Percentiles rank a stretch among this genome's conserved stretches.
phyloP scores from a whole-genome alignment of 2,888 invertebrate species.

The Synergus laeviventris region DNA sequence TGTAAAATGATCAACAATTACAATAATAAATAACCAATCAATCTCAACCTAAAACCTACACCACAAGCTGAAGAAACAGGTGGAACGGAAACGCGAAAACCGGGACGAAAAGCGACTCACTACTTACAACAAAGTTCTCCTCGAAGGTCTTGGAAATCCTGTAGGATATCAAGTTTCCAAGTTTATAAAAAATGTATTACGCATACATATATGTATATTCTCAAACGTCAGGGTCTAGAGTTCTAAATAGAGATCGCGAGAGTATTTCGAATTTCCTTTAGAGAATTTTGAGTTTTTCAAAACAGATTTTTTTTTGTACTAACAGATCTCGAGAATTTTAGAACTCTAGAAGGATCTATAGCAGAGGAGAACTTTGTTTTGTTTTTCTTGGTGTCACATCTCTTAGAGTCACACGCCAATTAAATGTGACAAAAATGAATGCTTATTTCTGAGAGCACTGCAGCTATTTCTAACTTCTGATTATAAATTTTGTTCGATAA shows the following conservation, averaged over 20 bases:
- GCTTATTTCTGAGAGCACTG: slow-evolving; percentile 58
- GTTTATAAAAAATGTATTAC: neutral
- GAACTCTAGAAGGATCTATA: neutral
- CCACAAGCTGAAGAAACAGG: slow-evolving; percentile 69
- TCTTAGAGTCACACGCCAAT: slow-evolving; percentile 60
- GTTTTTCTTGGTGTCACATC: slow-evolving; percentile 51
- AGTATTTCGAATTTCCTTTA: slow-evolving; percentile 48
- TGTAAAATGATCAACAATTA: slow-evolving; percentile 54
- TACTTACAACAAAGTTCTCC: slow-evolving; percentile 56
- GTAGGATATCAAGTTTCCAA: slow-evolving; percentile 43
- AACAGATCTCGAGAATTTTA: slow-evolving; percentile 12
- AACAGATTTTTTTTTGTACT: no score
- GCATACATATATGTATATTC: neutral
- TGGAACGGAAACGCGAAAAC: slow-evolving; percentile 63
- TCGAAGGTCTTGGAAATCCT: slow-evolving; percentile 45
- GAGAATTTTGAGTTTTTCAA: no score
- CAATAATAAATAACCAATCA: slow-evolving; percentile 63
- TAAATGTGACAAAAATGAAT: slow-evolving; percentile 49
- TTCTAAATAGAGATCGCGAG: neutral
- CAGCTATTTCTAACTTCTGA: slow-evolving; percentile 69
- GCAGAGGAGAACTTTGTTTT: neutral
- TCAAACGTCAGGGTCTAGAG: slow-evolving; percentile 44
- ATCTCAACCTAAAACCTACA: slow-evolving; percentile 71
- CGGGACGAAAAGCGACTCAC: slow-evolving; percentile 67
- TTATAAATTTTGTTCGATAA: slow-evolving; percentile 34